Evolutionary conservation across 2,888 invertebrate genomes (phyloP).

Genomic region (Ornithoptera priamus): DNA sequence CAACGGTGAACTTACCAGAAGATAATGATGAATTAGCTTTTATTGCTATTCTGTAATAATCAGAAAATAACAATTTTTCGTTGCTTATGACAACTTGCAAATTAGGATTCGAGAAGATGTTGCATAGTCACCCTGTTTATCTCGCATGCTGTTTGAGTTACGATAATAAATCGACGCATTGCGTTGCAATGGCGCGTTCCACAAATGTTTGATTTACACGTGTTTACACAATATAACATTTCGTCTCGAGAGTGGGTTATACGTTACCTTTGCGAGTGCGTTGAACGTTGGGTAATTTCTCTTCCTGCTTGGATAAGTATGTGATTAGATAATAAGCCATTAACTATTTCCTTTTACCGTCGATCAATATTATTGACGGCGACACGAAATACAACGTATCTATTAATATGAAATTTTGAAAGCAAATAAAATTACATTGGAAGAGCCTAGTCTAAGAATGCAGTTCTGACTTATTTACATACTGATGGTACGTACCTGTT

Average conservation of each 20-base stretch:
- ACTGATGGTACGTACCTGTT: too few relatives aligned
- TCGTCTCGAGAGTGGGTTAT: constrained; percentile 35
- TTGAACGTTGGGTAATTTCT: constrained; percentile 34
- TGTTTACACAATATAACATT: constrained; percentile 38
- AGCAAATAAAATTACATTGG: too few relatives aligned
- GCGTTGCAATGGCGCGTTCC: constrained; percentile 61
- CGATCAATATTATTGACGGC: not conserved
- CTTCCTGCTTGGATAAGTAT: constrained; percentile 32
- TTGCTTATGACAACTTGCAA: not conserved
- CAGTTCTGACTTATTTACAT: too few relatives aligned
- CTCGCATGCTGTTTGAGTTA: constrained; percentile 54
- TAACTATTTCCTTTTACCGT: constrained; percentile 5
- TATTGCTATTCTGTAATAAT: too few relatives aligned
- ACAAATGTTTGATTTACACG: constrained; percentile 61
- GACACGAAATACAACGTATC: too few relatives aligned
- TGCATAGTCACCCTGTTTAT: constrained; percentile 26
- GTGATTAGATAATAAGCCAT: constrained; percentile 11
- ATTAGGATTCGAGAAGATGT: constrained; percentile 3
- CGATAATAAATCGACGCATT: constrained; percentile 59
- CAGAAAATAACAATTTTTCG: too few relatives aligned
- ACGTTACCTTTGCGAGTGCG: constrained; percentile 16
- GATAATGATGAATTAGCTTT: too few relatives aligned
- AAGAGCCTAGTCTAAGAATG: too few relatives aligned
- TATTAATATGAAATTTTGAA: too few relatives aligned
- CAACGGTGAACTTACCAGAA: too few relatives aligned